These are phyloP conservation scores for Olivierus martensii DNA, from an alignment of 1,140 invertebrate species.

Conservation along the genomic window DNA sequence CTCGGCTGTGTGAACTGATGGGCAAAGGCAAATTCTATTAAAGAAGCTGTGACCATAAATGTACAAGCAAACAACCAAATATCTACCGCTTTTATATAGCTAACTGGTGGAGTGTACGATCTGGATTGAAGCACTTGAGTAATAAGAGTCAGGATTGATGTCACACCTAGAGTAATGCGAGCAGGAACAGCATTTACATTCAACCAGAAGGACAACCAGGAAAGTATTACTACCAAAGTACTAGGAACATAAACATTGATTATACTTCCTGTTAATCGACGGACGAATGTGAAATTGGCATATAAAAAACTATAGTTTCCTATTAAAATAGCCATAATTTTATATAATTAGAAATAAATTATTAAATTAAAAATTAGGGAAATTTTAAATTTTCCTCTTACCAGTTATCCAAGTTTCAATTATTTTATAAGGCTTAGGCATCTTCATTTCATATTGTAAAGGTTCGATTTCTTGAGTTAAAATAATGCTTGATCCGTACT, in stretches of 20 bases:
- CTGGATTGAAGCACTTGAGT: constrained; percentile 18
- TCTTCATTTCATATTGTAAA: constrained; percentile 3
- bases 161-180: constrained; percentile 25
- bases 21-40: constrained; percentile 30
- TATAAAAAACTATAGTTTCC: constrained; percentile 15
- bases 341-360: neutral
- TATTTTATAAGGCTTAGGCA: neutral
- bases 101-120: constrained; percentile 12
- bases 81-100: constrained; percentile 24
- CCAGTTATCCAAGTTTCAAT: constrained; percentile 11
- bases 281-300: constrained; percentile 18
- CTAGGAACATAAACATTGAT: constrained; percentile 20
- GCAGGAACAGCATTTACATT: constrained; percentile 30
- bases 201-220: constrained; percentile 31
- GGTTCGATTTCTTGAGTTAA: constrained; percentile 4
- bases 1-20: neutral
- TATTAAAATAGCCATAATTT: neutral
- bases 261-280: constrained; percentile 14
- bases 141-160: constrained; percentile 20
- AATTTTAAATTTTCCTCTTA: neutral
- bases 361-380: neutral
- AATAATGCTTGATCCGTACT: neutral
- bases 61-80: constrained; percentile 25
- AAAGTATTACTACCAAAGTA: constrained; percentile 16
- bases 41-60: constrained; percentile 29